Evolutionary conservation across 2,888 invertebrate genomes (phyloP).

Genomic region (Anarsia innoxiella): DNA sequence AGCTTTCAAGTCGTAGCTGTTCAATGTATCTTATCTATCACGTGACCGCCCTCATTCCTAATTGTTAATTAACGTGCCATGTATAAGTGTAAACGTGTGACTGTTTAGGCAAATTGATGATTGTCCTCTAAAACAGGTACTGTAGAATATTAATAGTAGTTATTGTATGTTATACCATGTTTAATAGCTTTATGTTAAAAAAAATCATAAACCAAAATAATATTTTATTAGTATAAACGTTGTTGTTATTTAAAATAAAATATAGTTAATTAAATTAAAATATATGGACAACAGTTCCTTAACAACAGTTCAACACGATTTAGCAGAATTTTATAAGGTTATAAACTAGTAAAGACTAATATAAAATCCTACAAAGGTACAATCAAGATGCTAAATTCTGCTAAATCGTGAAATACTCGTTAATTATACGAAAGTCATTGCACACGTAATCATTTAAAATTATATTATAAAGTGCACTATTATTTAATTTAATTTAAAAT

Average conservation of each 20-base stretch:
- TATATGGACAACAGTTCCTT: conserved; percentile 63
- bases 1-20: too few relatives aligned
- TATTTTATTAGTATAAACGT: conserved; percentile 51
- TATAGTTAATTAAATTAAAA: conserved; percentile 36
- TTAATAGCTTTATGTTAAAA: conserved; percentile 32
- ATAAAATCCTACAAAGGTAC: too few relatives aligned
- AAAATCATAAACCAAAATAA: conserved; percentile 31
- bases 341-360: too few relatives aligned
- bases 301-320: conserved; percentile 37
- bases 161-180: conserved; percentile 31
- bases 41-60: too few relatives aligned
- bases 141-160: conserved; percentile 37
- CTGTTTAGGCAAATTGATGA: conserved; percentile 9
- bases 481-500: conserved; percentile 50
- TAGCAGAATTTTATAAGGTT: conserved; percentile 32
- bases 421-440: conserved; percentile 33
- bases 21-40: too few relatives aligned
- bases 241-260: conserved; percentile 51
- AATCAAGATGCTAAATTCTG: conserved; percentile 21
- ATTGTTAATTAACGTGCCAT: too few relatives aligned
- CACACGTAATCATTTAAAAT: conserved; percentile 42
- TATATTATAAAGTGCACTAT: conserved; percentile 61
- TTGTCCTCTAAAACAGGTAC: conserved; percentile 52
- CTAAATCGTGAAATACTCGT: conserved; percentile 41
- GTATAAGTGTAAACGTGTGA: too few relatives aligned